A percentile compares a stretch with the other conserved stretches of the same genome.
phyloP scores from a whole-genome alignment of 1,140 invertebrate genomes.

The Drosophila orosa region DNA sequence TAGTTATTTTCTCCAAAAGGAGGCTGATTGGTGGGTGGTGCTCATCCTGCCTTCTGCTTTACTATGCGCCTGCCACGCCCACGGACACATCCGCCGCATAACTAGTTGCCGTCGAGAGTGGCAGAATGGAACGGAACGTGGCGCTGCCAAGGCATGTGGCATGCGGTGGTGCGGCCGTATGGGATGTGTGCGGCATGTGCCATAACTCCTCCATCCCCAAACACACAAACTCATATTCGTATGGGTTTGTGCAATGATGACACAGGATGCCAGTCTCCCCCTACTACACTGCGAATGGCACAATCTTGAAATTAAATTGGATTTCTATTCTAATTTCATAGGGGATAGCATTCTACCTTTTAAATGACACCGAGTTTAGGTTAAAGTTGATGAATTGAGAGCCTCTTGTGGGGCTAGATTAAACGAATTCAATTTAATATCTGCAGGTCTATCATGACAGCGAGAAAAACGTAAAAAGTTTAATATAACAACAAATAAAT shows the following conservation, averaged over 20 bases:
- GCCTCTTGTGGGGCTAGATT: not conserved
- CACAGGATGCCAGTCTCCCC: slow-evolving; percentile 30
- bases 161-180: slow-evolving; percentile 28
- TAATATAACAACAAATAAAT: not conserved
- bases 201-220: slow-evolving; percentile 44
- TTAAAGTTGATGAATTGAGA: not conserved
- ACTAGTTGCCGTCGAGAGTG: slow-evolving; percentile 67
- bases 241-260: slow-evolving; percentile 45
- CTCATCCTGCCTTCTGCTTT: slow-evolving; percentile 9
- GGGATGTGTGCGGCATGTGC: slow-evolving; percentile 43
- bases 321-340: slow-evolving; percentile 22
- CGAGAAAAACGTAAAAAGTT: not conserved
- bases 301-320: slow-evolving; percentile 21
- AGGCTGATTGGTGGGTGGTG: slow-evolving; percentile 32
- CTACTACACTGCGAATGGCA: slow-evolving; percentile 33
- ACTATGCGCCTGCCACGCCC: slow-evolving; percentile 34
- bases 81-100: slow-evolving; percentile 63
- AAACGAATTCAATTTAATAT: not conserved
- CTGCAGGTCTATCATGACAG: accelerated
- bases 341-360: not conserved
- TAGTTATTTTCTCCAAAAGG: slow-evolving; percentile 28
- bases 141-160: slow-evolving; percentile 60
- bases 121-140: slow-evolving; percentile 53
- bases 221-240: slow-evolving; percentile 24
- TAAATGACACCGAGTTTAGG: not conserved